These are phyloP conservation scores for Lampris megalopsis DNA, from an alignment of 2,113 vertebrate species.

Conservation along the genomic window DNA sequence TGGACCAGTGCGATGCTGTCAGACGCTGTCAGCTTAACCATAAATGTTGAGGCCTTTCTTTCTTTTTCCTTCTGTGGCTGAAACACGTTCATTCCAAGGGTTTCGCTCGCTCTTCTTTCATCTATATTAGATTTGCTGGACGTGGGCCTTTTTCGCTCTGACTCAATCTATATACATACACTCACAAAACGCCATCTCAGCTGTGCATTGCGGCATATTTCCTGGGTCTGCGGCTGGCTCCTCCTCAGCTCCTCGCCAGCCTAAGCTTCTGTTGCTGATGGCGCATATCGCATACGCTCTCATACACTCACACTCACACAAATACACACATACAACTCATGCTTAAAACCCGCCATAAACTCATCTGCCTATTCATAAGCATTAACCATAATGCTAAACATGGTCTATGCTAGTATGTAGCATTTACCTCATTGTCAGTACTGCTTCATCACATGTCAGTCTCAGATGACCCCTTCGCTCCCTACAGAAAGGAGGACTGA, in stretches of 20 bases:
- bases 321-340: conserved; percentile 25
- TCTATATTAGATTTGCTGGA: neutral
- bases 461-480: conserved; percentile 55
- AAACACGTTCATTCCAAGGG: neutral
- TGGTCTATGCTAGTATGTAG: conserved; percentile 37
- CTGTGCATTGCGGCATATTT: neutral
- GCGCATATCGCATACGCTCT: neutral
- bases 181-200: neutral
- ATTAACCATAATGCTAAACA: conserved; percentile 55
- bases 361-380: conserved; percentile 56
- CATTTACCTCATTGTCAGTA: conserved; percentile 49
- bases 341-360: conserved; percentile 67
- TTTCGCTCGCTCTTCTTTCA: conserved; percentile 6
- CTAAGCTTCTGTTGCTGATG: too few relatives aligned
- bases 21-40: neutral
- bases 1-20: neutral
- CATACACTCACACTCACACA: neutral
- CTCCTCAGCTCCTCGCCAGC: too few relatives aligned
- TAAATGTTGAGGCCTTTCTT: neutral
- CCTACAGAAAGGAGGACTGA: neutral
- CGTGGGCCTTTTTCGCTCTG: neutral
- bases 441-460: conserved; percentile 57
- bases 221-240: too few relatives aligned
- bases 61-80: neutral
- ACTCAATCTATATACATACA: neutral